Evolutionary conservation across 1,140 invertebrate genomes (phyloP).

Genomic region (Drosophila lacteicornis): DNA sequence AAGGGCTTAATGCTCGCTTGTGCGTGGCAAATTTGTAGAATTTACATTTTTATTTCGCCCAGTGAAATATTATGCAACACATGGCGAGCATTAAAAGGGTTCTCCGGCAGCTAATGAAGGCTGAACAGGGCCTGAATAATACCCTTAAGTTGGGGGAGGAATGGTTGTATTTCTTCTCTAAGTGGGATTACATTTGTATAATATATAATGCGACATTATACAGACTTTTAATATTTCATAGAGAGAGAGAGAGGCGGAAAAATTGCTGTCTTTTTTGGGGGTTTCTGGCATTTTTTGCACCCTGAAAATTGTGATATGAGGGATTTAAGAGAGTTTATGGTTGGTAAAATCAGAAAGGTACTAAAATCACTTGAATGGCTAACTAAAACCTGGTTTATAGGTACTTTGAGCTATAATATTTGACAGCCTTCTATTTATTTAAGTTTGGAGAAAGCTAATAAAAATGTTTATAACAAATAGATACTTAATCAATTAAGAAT

Average conservation of each 20-base stretch:
- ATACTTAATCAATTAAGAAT: no score
- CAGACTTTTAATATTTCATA: constrained; percentile 16
- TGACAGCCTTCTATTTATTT: not conserved
- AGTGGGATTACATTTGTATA: constrained; percentile 11
- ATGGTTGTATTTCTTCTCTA: not conserved
- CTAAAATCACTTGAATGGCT: not conserved
- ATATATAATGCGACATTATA: constrained; percentile 11
- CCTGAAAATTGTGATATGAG: not conserved
- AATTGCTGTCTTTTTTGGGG: not conserved
- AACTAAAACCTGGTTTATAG: not conserved
- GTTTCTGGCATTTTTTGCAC: no score
- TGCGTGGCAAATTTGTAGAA: constrained; percentile 77
- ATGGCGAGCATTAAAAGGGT: constrained; percentile 65
- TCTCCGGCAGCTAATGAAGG: constrained; percentile 33
- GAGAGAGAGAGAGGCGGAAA: not conserved
- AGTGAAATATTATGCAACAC: constrained; percentile 69
- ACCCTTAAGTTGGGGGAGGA: constrained; percentile 13
- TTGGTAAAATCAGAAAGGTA: not conserved
- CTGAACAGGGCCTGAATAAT: constrained; percentile 12
- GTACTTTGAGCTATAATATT: no score
- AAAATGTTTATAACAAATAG: no score
- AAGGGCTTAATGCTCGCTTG: constrained; percentile 69
- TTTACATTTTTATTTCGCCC: constrained; percentile 74
- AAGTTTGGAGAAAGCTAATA: no score
- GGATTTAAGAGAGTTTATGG: not conserved